A percentile compares a stretch with the other conserved stretches of the same genome.
phyloP scores from a whole-genome alignment of 2,888 invertebrate species.

The Unio delphinus region DNA sequence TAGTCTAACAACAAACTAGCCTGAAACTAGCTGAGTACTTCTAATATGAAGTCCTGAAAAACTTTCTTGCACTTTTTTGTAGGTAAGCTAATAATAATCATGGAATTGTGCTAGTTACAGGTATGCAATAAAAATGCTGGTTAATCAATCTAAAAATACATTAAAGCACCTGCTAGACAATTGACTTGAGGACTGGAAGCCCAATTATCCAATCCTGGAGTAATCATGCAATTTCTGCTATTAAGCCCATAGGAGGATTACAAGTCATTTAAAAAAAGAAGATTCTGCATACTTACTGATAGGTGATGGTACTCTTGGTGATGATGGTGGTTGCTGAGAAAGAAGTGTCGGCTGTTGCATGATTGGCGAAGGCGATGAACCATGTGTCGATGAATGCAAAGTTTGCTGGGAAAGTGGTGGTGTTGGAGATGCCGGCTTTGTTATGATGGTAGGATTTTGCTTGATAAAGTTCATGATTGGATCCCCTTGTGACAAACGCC shows the following conservation, averaged over 20 bases:
- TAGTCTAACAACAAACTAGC: too few species aligned
- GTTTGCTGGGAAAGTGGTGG: constrained; percentile 47
- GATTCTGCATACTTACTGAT: constrained; percentile 60
- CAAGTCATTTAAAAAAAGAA: background rate
- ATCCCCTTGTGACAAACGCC: constrained; percentile 39
- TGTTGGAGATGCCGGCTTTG: constrained; percentile 65
- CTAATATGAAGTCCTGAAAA: too few species aligned
- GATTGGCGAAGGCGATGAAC: constrained; percentile 46
- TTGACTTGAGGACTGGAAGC: too few species aligned
- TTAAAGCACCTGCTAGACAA: too few species aligned
- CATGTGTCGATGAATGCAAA: constrained; percentile 40
- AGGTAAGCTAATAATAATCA: too few species aligned
- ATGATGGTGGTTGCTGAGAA: constrained; percentile 47
- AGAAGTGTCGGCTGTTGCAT: constrained; percentile 43
- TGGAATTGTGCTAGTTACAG: too few species aligned
- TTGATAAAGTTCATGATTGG: constrained; percentile 64
- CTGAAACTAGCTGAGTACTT: too few species aligned
- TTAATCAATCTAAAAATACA: too few species aligned
- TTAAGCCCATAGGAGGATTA: background rate
- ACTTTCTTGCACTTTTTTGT: too few species aligned
- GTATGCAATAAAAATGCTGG: too few species aligned
- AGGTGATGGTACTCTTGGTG: constrained; percentile 66
- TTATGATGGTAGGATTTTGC: constrained; percentile 66
- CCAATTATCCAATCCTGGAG: too few species aligned
- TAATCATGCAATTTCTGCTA: too few species aligned